Evolutionary conservation across 2,797 vertebrate genomes (phyloP).

Genomic region (Siniperca obscura): DNA sequence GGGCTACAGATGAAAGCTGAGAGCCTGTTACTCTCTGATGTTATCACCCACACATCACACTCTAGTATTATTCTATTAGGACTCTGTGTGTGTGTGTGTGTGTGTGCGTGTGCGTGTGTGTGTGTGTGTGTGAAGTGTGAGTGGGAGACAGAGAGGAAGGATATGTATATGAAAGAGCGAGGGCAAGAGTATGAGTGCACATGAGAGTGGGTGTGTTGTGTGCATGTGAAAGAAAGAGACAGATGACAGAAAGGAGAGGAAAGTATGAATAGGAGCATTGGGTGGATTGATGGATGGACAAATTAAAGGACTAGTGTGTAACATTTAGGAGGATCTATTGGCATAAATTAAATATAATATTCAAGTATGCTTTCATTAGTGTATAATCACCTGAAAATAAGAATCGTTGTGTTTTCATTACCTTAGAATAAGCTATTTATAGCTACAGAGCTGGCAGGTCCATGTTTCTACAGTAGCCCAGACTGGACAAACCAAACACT

Average conservation of each 20-base stretch:
- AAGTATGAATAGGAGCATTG: slow-evolving; percentile 48
- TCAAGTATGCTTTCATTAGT: no score
- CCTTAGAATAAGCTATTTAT: no score
- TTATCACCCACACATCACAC: slow-evolving; percentile 84
- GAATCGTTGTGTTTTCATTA: no score
- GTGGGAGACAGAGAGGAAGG: slow-evolving; percentile 66
- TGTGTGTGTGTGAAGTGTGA: slow-evolving; percentile 36
- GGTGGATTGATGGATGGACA: slow-evolving; percentile 42
- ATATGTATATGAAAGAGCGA: slow-evolving; percentile 72
- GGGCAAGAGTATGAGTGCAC: slow-evolving; percentile 68
- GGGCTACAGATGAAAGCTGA: slow-evolving; percentile 84
- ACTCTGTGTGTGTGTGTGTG: slow-evolving; percentile 38
- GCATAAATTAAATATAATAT: no score
- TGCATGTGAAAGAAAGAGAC: slow-evolving; percentile 36
- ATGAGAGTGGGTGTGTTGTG: slow-evolving; percentile 61
- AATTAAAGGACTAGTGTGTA: neutral
- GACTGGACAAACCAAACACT: no score
- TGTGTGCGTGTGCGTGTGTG: slow-evolving; percentile 33
- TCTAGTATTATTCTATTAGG: slow-evolving; percentile 84
- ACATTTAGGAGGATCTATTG: no score
- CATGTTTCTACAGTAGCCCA: no score
- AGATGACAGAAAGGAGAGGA: slow-evolving; percentile 21
- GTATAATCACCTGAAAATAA: no score
- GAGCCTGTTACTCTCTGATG: slow-evolving; percentile 83
- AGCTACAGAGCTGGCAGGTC: no score